Evolutionary conservation across 2,888 invertebrate genomes (phyloP).

Genomic region (Thymelicus sylvestris): DNA sequence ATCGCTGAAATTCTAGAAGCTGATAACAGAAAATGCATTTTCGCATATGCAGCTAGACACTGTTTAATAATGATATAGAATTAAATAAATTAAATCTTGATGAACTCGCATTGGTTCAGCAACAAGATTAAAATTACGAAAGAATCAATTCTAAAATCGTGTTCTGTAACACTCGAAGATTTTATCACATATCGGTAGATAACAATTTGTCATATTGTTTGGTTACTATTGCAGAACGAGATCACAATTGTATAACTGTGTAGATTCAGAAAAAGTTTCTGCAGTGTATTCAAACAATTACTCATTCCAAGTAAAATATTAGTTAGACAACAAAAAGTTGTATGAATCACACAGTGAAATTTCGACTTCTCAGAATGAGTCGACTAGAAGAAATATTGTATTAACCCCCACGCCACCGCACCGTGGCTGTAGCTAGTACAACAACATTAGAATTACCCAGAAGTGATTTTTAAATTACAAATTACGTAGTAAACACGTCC

Average conservation of each 20-base stretch:
- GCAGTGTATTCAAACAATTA: neutral
- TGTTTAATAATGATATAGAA: neutral
- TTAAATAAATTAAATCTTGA: neutral
- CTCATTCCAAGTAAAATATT: neutral
- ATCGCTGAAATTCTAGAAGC: slow-evolving; percentile 17
- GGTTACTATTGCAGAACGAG: neutral
- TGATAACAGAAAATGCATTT: slow-evolving; percentile 10
- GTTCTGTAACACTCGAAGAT: neutral
- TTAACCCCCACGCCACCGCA: no score
- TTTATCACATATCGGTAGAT: neutral
- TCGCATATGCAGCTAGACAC: neutral
- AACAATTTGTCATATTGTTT: neutral
- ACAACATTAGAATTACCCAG: slow-evolving; percentile 10
- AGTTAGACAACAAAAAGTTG: neutral
- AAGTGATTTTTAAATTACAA: slow-evolving; percentile 11
- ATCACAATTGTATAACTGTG: neutral
- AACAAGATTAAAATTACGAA: neutral
- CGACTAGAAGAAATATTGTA: neutral
- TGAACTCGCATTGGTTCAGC: no score
- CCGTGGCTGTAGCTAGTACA: neutral
- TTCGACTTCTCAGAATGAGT: neutral
- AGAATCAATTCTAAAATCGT: neutral
- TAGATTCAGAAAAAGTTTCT: no score
- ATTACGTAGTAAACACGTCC: slow-evolving; percentile 11
- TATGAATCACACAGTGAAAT: neutral